A percentile compares a stretch with the other conserved stretches of the same genome.
These are phyloP conservation scores for Platycheirus albimanus DNA, from an alignment of 2,888 invertebrate species.

Conservation along the genomic window DNA sequence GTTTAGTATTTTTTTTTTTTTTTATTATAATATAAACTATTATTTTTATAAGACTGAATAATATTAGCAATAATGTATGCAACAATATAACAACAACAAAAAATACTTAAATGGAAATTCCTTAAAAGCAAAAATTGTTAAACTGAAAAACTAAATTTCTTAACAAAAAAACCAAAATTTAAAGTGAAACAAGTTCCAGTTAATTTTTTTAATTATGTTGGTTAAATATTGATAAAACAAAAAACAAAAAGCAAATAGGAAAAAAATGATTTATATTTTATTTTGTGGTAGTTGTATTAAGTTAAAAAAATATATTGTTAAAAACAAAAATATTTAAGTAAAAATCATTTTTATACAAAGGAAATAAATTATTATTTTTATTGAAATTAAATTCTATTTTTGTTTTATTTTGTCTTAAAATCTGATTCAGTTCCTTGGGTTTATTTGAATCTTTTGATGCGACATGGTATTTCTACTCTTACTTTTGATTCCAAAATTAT, in stretches of 20 bases:
- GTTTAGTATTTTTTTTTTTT: constrained; percentile 26
- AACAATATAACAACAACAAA: constrained; percentile 23
- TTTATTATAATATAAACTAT: constrained; percentile 59
- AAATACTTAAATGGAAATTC: constrained; percentile 49
- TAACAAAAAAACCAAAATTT: not conserved
- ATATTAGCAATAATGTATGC: constrained; percentile 61
- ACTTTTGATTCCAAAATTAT: no score
- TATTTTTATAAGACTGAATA: constrained; percentile 73
- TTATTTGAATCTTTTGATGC: no score
- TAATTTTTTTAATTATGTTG: constrained; percentile 45
- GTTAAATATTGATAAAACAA: no score
- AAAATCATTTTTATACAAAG: constrained; percentile 51
- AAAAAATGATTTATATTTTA: not conserved
- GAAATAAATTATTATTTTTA: constrained; percentile 69
- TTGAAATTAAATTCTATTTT: not conserved
- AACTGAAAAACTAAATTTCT: constrained; percentile 2
- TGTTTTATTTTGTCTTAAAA: not conserved
- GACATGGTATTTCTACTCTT: no score
- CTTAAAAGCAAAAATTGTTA: constrained; percentile 30
- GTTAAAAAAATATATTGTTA: constrained; percentile 19
- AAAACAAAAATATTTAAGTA: constrained; percentile 15
- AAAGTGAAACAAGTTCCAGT: constrained; percentile 36
- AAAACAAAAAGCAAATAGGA: constrained; percentile 1
- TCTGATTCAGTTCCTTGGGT: not conserved
- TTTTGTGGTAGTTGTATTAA: constrained; percentile 27